phyloP scores from a whole-genome alignment of 2,888 invertebrate species.

The Polydrusus cervinus region DNA sequence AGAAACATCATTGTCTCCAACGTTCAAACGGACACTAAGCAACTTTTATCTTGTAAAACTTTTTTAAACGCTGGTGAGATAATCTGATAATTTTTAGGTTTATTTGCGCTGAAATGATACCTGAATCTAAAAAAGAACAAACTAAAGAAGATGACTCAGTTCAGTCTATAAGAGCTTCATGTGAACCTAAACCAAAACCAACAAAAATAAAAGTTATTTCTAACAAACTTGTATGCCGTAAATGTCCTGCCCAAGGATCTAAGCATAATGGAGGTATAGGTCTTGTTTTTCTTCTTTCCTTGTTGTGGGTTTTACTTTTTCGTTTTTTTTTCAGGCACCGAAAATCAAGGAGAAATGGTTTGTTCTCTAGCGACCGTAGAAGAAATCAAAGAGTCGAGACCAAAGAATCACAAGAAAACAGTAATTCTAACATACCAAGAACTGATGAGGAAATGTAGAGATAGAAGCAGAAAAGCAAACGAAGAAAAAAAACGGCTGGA shows the following conservation, averaged over 20 bases:
- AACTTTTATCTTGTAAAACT: too few relatives aligned
- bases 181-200: not conserved
- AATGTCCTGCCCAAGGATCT: not conserved
- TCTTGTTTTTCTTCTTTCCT: too few relatives aligned
- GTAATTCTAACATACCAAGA: not conserved
- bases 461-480: not conserved
- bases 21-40: too few relatives aligned
- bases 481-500: not conserved
- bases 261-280: constrained; percentile 23
- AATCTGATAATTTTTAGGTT: constrained; percentile 25
- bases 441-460: constrained; percentile 1
- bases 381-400: constrained; percentile 39
- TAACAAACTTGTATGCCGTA: constrained; percentile 49
- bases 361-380: constrained; percentile 43
- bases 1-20: too few relatives aligned
- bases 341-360: constrained; percentile 20
- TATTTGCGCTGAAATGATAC: constrained; percentile 36
- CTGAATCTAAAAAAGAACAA: constrained; percentile 13
- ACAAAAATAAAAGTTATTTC: constrained; percentile 44
- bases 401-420: not conserved
- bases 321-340: not conserved
- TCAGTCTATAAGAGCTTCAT: too few relatives aligned
- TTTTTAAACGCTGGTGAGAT: too few relatives aligned
- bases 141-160: not conserved
- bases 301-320: not conserved